Evolutionary conservation across 2,888 invertebrate genomes (phyloP), one percentile per base, ranked within the genome.

Genomic region (Orthosia gracilis): DNA sequence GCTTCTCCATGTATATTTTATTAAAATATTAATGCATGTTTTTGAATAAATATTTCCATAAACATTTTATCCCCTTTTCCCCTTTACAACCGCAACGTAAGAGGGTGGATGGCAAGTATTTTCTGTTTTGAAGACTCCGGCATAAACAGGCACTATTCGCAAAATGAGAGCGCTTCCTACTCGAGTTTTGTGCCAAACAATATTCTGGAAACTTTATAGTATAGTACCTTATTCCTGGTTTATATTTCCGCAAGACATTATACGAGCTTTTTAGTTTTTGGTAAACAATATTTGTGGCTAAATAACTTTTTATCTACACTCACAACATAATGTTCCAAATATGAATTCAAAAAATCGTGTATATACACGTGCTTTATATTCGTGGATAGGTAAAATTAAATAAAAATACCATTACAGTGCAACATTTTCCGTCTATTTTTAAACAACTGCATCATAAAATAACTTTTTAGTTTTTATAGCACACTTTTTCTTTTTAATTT

Each of bases 111-210:
- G 90, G 89, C 90, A 89, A 91, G 88, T 89, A 92, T 89, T 91
- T 90, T 90, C 89, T 88, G 89, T 89, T 90, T 86, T 87, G 84
- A 89, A 89, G 88, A 87, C 87, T 83, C 69, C n/a, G 86, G 88
- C 89, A 91, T 91, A 91, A 92, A 90, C 89, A 86, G 84, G 82
- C 84, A 85, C 85, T 88, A 88, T 90, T 91, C 87, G 86, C 88
- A 86, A 88, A 88, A 89, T 86, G 85, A 87, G 87, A 87, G 83
- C 85, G 71, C 83, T 88, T 84, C 87, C 81, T 83, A 78, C 83
- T 87, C 84, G 84, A 88, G 86, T 90, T 87, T 88, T 89, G 91
- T 91, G 91, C 90, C 90, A 91, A 91, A 89, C 82, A 86, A 89
- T 90, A 89, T 90, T 83, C 88, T 87, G 85, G 78, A 82, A 88